A percentile compares a stretch with the other conserved stretches of the same genome.
Conservation (phyloP, 2,888 invertebrate genomes). For the Cacoxenus indagator region DNA sequence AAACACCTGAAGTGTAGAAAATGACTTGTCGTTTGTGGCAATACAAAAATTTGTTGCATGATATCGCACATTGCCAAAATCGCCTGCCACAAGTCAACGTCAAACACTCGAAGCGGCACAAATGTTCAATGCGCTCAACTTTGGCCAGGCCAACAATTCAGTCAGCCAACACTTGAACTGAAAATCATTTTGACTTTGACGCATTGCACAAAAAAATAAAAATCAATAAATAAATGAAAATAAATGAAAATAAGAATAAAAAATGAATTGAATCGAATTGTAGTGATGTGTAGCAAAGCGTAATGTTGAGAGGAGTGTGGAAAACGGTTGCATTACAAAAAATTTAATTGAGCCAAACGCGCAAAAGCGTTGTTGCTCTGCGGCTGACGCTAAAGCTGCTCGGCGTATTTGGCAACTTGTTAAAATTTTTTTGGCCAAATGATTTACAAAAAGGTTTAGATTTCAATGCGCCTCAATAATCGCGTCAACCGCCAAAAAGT, state of each 20-base stretch:
- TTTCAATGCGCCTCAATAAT: constrained; percentile 19
- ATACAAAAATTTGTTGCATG: not conserved
- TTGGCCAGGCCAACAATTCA: not conserved
- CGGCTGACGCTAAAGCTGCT: not conserved
- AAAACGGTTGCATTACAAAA: constrained; percentile 5
- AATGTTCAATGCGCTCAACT: constrained; percentile 2
- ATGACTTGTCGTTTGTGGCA: not conserved
- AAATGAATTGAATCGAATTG: constrained; percentile 1
- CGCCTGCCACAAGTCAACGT: constrained; percentile 6
- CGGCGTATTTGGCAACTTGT: constrained; percentile 18
- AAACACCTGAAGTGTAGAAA: not conserved
- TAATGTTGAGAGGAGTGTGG: constrained; percentile 36
- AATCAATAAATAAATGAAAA: constrained; percentile 33
- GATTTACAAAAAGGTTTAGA: constrained; percentile 22
- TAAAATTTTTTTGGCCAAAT: constrained; percentile 12
- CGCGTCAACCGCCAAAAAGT: constrained; percentile 18
- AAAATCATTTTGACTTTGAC: not conserved
- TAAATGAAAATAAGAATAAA: constrained; percentile 16
- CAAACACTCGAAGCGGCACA: not conserved
- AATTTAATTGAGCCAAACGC: constrained; percentile 15
- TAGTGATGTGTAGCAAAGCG: constrained; percentile 40
- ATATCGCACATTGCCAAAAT: constrained; percentile 7
- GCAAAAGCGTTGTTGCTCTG: not conserved
- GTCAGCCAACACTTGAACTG: constrained; percentile 4
- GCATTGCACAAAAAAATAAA: constrained; percentile 13